These are phyloP conservation scores for Melospiza georgiana DNA, from an alignment of 2,113 vertebrate genomes.

Conservation along the genomic window DNA sequence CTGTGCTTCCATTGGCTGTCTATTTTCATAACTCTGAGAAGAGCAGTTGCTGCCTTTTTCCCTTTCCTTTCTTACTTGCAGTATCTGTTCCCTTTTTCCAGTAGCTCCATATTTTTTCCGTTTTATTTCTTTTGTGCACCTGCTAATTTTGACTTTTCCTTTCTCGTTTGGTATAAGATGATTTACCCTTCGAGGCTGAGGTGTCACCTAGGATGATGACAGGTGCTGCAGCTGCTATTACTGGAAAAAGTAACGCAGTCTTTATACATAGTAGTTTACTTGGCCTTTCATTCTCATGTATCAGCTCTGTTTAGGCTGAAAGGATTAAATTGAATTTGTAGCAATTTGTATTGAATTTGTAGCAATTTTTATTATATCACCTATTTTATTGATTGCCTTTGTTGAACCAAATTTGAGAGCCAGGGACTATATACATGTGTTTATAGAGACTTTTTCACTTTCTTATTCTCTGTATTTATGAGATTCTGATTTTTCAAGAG, in stretches of 20 bases:
- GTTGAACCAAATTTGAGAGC: neutral
- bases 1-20: constrained; percentile 1
- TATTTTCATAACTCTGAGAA: constrained; percentile 21
- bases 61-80: neutral
- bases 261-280: neutral
- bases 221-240: neutral
- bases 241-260: neutral
- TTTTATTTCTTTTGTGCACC: neutral
- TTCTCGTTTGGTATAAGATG: neutral
- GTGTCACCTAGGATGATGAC: neutral
- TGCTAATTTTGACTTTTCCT: neutral
- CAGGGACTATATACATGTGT: neutral
- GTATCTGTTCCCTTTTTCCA: neutral
- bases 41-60: neutral
- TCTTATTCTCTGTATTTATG: neutral
- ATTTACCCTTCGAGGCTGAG: neutral
- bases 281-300: neutral
- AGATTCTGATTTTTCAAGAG: neutral
- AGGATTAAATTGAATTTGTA: neutral
- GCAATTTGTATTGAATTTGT: neutral
- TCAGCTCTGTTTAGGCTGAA: neutral
- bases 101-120: neutral
- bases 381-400: neutral
- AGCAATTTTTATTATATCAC: neutral
- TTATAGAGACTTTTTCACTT: neutral